Base-by-base conservation (phyloP, 53 echinoderm and acorn worm species). In the Patiria pectinifera region DNA sequence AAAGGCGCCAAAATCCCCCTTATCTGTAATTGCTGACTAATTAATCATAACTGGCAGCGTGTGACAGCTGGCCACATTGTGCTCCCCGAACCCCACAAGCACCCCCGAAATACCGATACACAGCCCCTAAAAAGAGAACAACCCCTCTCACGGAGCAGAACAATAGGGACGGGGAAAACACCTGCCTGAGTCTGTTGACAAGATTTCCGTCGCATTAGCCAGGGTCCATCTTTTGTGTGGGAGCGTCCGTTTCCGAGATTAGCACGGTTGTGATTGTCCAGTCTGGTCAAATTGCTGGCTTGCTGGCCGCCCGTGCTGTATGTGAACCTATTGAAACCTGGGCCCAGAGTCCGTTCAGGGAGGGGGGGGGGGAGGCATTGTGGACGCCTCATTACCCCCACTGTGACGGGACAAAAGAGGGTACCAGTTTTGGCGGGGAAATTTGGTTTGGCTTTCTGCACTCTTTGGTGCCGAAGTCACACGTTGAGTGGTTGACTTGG, bases 161-260 rank as follows among this genome's bases (percentile, higher is more conserved):
- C 62, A 69, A 80, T 21, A 66, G 24, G 18, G 2, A 21, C 66
- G 9, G 21, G 35, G n/a, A 25, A 47, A 81, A 81, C 90, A 90
- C 90, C 90, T 90, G 90, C 69, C 90, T 18, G 7, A 61, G 62
- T 61, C 44, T 89, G 46, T 90, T 80, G 90, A 90, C 90, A 90
- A 80, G 90, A 81, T 80, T 90, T 81, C 23, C 7, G 80, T 81
- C 61, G 81, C 45, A 69, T 90, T 90, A 90, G 81, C 80, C 24
- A 35, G 22, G 69, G 45, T 66, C 23, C 5, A 21, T 22, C 23
- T 62, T 53, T 90, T 90, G 80, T 90, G n/a, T 14, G 80, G 11
- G 2, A 48, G 45, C 23, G 70, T 19, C n/a, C 69, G 16, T 19
- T 1, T 13, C 62, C 15, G n/a, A 90, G 90, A 90, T 90, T 90